These are phyloP conservation scores for Chloroceryle amazona DNA, from an alignment of 2,797 vertebrate species.

Conservation along the genomic window DNA sequence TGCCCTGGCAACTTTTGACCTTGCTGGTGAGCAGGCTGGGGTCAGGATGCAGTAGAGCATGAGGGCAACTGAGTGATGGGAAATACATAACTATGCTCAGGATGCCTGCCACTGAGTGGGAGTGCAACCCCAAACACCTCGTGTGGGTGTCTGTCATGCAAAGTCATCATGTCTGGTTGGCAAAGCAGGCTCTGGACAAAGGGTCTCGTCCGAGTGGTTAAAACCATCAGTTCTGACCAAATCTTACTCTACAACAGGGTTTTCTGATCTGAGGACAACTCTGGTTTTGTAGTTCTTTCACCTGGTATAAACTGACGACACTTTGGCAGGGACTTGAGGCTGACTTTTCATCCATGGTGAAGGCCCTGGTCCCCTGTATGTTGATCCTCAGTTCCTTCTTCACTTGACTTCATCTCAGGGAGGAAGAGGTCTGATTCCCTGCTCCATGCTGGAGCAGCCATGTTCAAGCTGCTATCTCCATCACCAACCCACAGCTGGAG, in stretches of 20 bases:
- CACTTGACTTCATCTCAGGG: fast-evolving
- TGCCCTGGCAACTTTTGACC: background rate
- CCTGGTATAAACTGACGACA: background rate
- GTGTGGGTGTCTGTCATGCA: fast-evolving
- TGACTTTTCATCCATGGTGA: fast-evolving
- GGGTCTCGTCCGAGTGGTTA: background rate
- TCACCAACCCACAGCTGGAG: fast-evolving
- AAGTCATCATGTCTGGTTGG: background rate
- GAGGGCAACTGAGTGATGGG: background rate
- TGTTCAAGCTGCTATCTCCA: background rate
- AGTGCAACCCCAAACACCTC: background rate
- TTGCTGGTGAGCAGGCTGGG: background rate
- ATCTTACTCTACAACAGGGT: background rate
- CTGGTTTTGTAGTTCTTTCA: background rate
- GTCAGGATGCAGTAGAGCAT: background rate
- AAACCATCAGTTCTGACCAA: background rate
- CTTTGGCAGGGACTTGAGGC: background rate
- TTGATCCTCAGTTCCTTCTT: background rate
- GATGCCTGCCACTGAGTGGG: background rate
- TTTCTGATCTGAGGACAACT: background rate
- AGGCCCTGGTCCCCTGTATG: background rate
- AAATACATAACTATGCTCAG: fast-evolving
- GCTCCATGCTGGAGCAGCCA: background rate
- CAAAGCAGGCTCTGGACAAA: fast-evolving
- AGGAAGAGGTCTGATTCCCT: background rate